These are phyloP conservation scores for Calliphora vomitoria DNA, from an alignment of 2,888 invertebrate genomes.

Conservation along the genomic window DNA sequence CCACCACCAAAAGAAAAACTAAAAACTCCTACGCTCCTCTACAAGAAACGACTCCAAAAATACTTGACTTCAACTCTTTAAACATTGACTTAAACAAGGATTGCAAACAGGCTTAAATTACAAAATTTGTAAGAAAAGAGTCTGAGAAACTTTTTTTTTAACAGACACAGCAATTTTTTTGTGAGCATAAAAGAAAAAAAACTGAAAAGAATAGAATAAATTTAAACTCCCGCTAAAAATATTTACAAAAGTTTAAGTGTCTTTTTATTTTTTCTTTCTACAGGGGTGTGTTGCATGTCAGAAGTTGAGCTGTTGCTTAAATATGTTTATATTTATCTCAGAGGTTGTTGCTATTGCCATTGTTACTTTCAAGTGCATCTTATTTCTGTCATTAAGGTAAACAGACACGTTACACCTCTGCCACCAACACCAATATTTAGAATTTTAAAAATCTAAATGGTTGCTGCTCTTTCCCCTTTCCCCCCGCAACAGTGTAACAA, in stretches of 20 bases:
- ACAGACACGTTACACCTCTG: conserved; percentile 47
- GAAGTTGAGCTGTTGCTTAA: conserved; percentile 54
- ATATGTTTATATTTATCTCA: conserved; percentile 45
- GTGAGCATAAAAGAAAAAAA: not conserved
- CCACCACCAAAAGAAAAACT: not conserved
- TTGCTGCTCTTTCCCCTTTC: not conserved
- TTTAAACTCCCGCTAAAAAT: conserved; percentile 47
- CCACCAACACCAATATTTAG: conserved; percentile 22
- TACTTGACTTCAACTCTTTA: conserved; percentile 4
- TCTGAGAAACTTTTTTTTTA: conserved; percentile 34
- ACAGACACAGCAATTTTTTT: conserved; percentile 1
- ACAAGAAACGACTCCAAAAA: conserved; percentile 1
- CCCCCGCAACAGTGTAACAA: not conserved
- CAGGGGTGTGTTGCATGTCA: conserved; percentile 37
- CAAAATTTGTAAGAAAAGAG: conserved; percentile 27
- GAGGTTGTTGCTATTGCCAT: conserved; percentile 15
- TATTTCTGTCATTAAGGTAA: conserved; percentile 61
- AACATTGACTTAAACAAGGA: conserved; percentile 33
- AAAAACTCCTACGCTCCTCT: conserved; percentile 46
- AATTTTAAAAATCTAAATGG: not conserved
- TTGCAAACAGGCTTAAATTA: conserved; percentile 56
- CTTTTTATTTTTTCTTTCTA: not conserved
- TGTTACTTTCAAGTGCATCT: conserved; percentile 69
- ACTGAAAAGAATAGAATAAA: not conserved
- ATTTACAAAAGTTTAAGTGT: conserved; percentile 9